A percentile compares a stretch with the other conserved stretches of the same genome.
Evolutionary conservation across 35 echinoderm and acorn worm species (phyloP).

Genomic region (Patiria miniata): DNA sequence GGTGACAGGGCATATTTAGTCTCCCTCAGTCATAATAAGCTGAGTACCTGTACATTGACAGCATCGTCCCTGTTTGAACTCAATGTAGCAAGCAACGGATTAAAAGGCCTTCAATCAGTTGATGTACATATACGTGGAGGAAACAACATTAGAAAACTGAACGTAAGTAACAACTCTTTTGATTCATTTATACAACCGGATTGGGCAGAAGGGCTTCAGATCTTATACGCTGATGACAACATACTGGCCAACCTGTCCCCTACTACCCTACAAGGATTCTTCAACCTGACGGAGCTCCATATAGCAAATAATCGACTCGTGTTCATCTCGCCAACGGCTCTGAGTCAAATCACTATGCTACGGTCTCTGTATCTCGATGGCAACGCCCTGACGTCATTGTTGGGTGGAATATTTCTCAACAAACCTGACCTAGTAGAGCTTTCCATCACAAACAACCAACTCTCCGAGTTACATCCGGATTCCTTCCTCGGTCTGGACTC

Average conservation of each 20-base stretch:
- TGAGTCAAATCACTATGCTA: conserved; percentile 13
- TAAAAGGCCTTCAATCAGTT: background rate
- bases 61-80: background rate
- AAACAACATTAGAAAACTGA: background rate
- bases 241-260: background rate
- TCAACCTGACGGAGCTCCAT: conserved; percentile 7
- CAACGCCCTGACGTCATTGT: conserved; percentile 4
- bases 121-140: background rate
- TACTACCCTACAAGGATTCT: background rate
- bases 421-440: background rate
- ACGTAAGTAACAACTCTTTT: background rate
- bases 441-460: conserved; percentile 18
- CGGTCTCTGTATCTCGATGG: conserved; percentile 8
- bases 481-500: background rate
- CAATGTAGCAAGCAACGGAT: background rate
- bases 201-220: background rate
- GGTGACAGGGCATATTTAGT: background rate
- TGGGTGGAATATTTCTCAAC: conserved; percentile 15
- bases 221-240: background rate
- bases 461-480: background rate
- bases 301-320: conserved; percentile 5
- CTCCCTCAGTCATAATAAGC: background rate
- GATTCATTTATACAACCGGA: background rate
- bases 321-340: background rate
- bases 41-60: background rate